Percentiles rank a stretch among this genome's conserved stretches.
Evolutionary conservation across 2,888 invertebrate genomes (phyloP).

Genomic region (Xanthorhoe designata): DNA sequence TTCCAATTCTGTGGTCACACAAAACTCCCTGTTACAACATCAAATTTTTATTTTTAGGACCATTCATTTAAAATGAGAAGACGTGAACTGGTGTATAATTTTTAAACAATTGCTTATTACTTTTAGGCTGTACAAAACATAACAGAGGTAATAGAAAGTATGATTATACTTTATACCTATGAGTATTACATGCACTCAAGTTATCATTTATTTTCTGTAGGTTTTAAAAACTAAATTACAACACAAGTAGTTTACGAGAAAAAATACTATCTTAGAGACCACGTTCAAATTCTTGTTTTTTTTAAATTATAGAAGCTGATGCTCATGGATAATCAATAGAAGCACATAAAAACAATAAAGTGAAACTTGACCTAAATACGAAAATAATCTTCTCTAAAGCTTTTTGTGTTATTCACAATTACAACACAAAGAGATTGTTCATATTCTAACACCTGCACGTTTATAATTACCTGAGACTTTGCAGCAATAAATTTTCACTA

Average conservation of each 20-base stretch:
- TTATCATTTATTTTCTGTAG: no score
- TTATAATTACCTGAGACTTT: slow-evolving; percentile 8
- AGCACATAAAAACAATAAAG: neutral
- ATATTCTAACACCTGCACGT: slow-evolving; percentile 1
- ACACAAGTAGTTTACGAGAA: no score
- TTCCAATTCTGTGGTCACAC: slow-evolving; percentile 33
- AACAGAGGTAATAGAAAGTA: no score
- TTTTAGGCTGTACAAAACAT: no score
- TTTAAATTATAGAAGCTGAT: no score
- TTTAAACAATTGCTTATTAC: neutral
- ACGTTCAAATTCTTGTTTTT: no score
- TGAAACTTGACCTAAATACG: neutral
- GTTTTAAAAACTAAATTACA: no score
- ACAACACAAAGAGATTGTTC: slow-evolving; percentile 1
- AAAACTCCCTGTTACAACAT: slow-evolving; percentile 30
- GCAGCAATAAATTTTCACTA: slow-evolving; percentile 37
- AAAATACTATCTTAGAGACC: no score
- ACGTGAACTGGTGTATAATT: slow-evolving; percentile 21
- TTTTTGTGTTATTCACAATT: slow-evolving; percentile 1
- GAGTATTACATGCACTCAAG: no score
- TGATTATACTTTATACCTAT: no score
- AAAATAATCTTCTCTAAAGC: slow-evolving; percentile 1
- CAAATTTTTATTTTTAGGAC: slow-evolving; percentile 29
- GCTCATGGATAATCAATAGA: no score
- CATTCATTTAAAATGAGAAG: slow-evolving; percentile 31